Percentiles rank a stretch among this genome's conserved stretches.
phyloP scores from a whole-genome alignment of 2,888 invertebrate species.

The Drosophila algonquin region DNA sequence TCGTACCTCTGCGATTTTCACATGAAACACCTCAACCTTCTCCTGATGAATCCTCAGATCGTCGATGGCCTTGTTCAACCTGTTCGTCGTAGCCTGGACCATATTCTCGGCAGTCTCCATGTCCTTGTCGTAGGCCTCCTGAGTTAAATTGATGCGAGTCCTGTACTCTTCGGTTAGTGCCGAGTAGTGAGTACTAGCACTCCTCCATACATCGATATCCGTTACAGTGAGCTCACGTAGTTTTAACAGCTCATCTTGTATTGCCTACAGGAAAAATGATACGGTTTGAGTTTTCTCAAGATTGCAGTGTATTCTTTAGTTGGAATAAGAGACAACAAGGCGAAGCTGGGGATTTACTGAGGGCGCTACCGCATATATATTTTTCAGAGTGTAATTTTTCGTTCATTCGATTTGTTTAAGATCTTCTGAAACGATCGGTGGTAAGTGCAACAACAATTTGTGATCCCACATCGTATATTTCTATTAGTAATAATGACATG shows the following conservation, averaged over 20 bases:
- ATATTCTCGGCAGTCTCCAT: constrained; percentile 29
- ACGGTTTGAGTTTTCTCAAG: neutral
- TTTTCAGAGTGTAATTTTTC: no score
- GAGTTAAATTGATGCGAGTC: constrained; percentile 9
- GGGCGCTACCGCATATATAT: no score
- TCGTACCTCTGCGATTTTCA: constrained; percentile 32
- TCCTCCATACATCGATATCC: neutral
- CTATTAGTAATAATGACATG: neutral
- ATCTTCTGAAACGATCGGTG: no score
- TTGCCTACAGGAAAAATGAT: neutral
- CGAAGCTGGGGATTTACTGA: no score
- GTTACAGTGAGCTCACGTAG: neutral
- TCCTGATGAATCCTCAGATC: constrained; percentile 41
- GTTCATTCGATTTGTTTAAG: no score
- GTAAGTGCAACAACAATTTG: neutral
- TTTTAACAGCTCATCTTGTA: constrained; percentile 19
- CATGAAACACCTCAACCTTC: constrained; percentile 41
- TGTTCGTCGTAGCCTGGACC: constrained; percentile 18
- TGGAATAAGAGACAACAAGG: no score
- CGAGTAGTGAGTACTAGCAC: constrained; percentile 17
- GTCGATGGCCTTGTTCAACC: constrained; percentile 47
- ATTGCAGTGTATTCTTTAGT: neutral
- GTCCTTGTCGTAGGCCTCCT: constrained; percentile 29
- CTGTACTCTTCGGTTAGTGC: constrained; percentile 25
- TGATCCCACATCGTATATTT: neutral